phyloP scores from a whole-genome alignment of 2,888 invertebrate species.

The Drosophila mercatorum region DNA sequence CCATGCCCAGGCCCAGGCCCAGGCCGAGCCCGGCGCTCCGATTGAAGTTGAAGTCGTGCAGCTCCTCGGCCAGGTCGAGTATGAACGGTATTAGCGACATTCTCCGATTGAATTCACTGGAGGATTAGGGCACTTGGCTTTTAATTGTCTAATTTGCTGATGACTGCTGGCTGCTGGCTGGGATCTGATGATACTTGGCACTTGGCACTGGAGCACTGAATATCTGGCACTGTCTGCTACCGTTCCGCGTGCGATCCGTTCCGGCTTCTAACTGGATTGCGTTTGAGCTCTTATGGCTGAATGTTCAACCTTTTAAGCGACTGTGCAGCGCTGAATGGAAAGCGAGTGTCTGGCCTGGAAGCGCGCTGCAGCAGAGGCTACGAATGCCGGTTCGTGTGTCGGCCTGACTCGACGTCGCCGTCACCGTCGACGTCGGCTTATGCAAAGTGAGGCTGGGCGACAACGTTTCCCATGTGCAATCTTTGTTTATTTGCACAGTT shows the following conservation, averaged over 20 bases:
- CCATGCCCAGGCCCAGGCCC: slow-evolving; percentile 50
- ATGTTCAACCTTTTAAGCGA: slow-evolving; percentile 70
- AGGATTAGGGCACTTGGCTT: not conserved
- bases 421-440: slow-evolving; percentile 25
- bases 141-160: slow-evolving; percentile 1
- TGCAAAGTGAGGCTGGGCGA: slow-evolving; percentile 51
- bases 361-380: slow-evolving; percentile 20
- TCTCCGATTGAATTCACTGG: slow-evolving; percentile 23
- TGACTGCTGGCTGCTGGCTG: slow-evolving; percentile 9
- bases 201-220: slow-evolving; percentile 23
- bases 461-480: slow-evolving; percentile 39
- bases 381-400: slow-evolving; percentile 23
- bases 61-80: slow-evolving; percentile 77
- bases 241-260: slow-evolving; percentile 63
- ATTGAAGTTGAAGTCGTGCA: slow-evolving; percentile 64
- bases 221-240: slow-evolving; percentile 19
- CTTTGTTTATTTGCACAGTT: slow-evolving; percentile 57
- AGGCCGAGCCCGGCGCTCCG: slow-evolving; percentile 49
- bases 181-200: slow-evolving; percentile 26
- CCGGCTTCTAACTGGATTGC: slow-evolving; percentile 73
- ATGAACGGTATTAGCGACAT: slow-evolving; percentile 82
- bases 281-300: slow-evolving; percentile 74
- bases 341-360: slow-evolving; percentile 55
- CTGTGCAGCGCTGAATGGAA: slow-evolving; percentile 76
- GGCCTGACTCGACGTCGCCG: slow-evolving; percentile 5